phyloP scores from a whole-genome alignment of 2,888 invertebrate genomes.

The Eugnorisma glareosa region DNA sequence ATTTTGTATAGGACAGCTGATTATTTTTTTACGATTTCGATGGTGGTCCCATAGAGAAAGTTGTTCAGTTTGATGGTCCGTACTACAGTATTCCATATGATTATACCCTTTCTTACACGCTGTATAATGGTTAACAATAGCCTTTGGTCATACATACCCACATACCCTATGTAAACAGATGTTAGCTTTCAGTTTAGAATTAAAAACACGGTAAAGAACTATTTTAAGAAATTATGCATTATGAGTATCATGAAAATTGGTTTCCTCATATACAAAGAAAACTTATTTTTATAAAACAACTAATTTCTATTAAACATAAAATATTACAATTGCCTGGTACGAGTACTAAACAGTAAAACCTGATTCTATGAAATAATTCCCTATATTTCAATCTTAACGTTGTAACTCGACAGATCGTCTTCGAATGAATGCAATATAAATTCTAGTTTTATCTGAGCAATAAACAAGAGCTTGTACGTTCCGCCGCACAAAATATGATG shows the following conservation, averaged over 20 bases:
- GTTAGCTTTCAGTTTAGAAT: conserved; percentile 12
- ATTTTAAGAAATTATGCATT: conserved; percentile 20
- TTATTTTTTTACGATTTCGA: no score
- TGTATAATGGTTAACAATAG: background rate
- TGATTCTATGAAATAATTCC: background rate
- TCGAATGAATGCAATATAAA: conserved; percentile 53
- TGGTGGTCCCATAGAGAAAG: no score
- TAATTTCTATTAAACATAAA: background rate
- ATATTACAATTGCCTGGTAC: background rate
- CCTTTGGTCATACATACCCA: background rate
- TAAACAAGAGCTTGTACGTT: conserved; percentile 67
- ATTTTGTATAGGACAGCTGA: no score
- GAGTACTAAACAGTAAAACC: background rate
- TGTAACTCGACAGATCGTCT: conserved; percentile 33
- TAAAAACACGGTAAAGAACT: conserved; percentile 31
- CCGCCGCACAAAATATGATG: conserved; percentile 64
- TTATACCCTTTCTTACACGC: no score
- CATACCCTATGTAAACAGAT: background rate
- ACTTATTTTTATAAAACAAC: background rate
- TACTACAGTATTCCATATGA: no score
- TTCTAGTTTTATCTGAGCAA: conserved; percentile 66
- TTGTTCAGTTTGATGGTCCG: no score
- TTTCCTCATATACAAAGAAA: background rate
- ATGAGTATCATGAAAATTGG: background rate
- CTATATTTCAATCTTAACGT: background rate